Evolutionary conservation across 2,797 vertebrate genomes (phyloP).

Genomic region (Gastrophryne carolinensis): DNA sequence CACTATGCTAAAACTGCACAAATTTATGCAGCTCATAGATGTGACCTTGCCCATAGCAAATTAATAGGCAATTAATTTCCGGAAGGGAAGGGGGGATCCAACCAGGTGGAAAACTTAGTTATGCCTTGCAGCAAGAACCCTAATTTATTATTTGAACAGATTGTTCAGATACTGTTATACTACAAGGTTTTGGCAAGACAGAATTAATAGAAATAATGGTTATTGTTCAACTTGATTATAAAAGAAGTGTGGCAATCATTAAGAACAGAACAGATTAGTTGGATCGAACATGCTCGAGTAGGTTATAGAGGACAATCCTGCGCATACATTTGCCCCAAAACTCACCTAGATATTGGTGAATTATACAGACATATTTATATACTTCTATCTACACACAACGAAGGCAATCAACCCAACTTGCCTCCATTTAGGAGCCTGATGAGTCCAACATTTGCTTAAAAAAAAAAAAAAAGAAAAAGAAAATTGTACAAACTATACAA

Average conservation of each 20-base stretch:
- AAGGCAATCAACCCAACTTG: neutral
- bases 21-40: no score
- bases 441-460: neutral
- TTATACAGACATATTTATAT: neutral
- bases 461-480: neutral
- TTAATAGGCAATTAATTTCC: no score
- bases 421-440: neutral
- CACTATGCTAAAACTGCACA: no score
- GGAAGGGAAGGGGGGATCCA: no score
- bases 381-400: neutral
- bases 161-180: no score
- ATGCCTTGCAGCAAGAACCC: no score
- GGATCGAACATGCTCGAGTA: neutral
- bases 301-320: neutral
- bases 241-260: neutral
- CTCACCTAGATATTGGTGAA: neutral
- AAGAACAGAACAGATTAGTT: neutral
- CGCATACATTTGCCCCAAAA: neutral
- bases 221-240: neutral
- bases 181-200: no score
- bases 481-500: neutral
- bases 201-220: no score
- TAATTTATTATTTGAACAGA: no score
- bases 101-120: no score
- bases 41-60: no score